Evolutionary conservation across 1,140 invertebrate genomes (phyloP).

Genomic region (Pachyrhynchus sulphureomaculatus): DNA sequence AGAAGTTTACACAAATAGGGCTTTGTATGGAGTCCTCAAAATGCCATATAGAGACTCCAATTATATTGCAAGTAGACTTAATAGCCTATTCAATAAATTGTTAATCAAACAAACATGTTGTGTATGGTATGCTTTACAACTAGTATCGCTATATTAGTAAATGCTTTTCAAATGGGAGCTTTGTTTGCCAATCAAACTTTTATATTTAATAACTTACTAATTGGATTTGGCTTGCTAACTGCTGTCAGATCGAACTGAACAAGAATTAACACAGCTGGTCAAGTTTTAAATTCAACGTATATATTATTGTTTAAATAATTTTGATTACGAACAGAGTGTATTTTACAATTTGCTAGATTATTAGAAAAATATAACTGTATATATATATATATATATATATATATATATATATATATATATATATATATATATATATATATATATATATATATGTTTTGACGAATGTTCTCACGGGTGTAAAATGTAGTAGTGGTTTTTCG

Average conservation of each 20-base stretch:
- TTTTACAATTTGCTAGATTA: too few relatives aligned
- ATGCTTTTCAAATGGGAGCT: slow-evolving; percentile 20
- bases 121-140: slow-evolving; percentile 4
- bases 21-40: slow-evolving; percentile 7
- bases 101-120: slow-evolving; percentile 25
- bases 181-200: slow-evolving; percentile 39
- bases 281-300: background rate
- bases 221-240: slow-evolving; percentile 27
- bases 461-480: too few relatives aligned
- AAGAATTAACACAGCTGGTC: slow-evolving; percentile 29
- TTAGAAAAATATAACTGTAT: too few relatives aligned
- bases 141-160: slow-evolving; percentile 33
- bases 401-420: too few relatives aligned
- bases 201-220: slow-evolving; percentile 35
- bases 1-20: slow-evolving; percentile 9
- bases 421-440: too few relatives aligned
- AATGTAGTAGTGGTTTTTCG: too few relatives aligned
- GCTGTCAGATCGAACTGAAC: slow-evolving; percentile 5
- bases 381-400: too few relatives aligned
- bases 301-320: too few relatives aligned
- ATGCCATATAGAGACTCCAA: slow-evolving; percentile 20
- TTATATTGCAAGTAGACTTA: slow-evolving; percentile 13
- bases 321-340: too few relatives aligned
- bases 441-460: too few relatives aligned
- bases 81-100: slow-evolving; percentile 19